Base-by-base conservation (phyloP, 1,140 invertebrate genomes). In the Orchestia grillus region DNA sequence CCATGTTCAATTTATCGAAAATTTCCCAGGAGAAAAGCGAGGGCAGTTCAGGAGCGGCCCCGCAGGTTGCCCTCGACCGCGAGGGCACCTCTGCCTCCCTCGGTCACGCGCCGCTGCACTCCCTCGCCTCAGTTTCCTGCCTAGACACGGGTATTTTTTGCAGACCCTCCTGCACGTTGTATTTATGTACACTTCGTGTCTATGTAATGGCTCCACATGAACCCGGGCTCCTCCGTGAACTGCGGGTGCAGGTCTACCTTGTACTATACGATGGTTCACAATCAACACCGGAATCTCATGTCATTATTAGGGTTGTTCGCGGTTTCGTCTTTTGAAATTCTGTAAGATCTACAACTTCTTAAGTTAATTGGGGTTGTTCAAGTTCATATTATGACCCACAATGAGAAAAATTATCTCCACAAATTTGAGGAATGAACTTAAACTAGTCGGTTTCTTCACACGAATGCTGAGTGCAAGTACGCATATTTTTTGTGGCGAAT, bases 21-120 rank as follows among this genome's bases (percentile, higher is more conserved):
- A 36, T 77, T 77, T 77, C 62, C 62, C 62, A 77, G 62, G 62
- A 77, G 47, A 77, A 36, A 3, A 77, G 62, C 28, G 62, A 77
- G 62, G 62, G 62, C 62, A 77, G 11, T 36, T 23, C 11, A 77
- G 62, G 62, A 15, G 88, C 88, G 42, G 0, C 88, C 23, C 19
- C 88, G 88, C 0, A 42, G 88, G 62, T 28, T 91, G 42, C 88
- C 88, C 23, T 4, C 88, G 88, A 6, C 41, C 88, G 42, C 88
- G 28, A 77, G 62, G 62, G 62, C 28, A 77, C 42, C 41, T 91
- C 88, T 44, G 16, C 88, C n/a, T n/a, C n/a, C 41, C 88, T 43
- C 41, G 41, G 41, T 44, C 88, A 91, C 88, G 88, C 88, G 41
- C 88, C 88, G 88, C 44, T 91, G 88, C 88, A 91, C 88, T 91